Conservation (phyloP, 2,888 invertebrate genomes). For the Sarcophaga carnaria region DNA sequence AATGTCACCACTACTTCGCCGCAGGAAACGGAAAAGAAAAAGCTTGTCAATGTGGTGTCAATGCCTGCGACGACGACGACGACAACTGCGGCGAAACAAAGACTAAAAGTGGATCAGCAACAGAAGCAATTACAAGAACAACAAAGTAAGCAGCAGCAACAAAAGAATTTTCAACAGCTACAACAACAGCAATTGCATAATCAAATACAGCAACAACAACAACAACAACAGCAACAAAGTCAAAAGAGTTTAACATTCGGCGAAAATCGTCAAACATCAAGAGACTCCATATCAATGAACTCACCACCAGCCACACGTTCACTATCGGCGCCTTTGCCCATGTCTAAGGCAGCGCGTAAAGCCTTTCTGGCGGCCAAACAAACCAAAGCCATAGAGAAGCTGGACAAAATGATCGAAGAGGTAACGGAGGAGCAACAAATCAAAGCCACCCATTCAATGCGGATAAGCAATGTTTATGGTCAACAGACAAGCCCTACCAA, state of each 20-base stretch:
- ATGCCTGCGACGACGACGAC: slow-evolving; percentile 1
- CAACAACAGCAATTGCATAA: slow-evolving; percentile 17
- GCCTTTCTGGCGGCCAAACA: slow-evolving; percentile 80
- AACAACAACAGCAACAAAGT: slow-evolving; percentile 1
- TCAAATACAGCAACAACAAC: not conserved
- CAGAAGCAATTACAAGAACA: not conserved
- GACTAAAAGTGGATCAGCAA: slow-evolving; percentile 45
- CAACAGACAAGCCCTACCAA: slow-evolving; percentile 61
- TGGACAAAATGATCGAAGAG: slow-evolving; percentile 82
- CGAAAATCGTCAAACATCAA: slow-evolving; percentile 73
- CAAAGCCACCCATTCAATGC: slow-evolving; percentile 76
- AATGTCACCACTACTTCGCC: slow-evolving; percentile 44
- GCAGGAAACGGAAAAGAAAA: slow-evolving; percentile 27
- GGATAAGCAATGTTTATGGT: slow-evolving; percentile 72
- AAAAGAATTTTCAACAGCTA: not conserved
- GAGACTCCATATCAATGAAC: slow-evolving; percentile 74
- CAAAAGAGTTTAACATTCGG: slow-evolving; percentile 70
- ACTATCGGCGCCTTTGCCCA: slow-evolving; percentile 76
- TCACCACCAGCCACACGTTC: slow-evolving; percentile 76
- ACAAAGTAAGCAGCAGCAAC: not conserved
- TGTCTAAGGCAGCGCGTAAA: slow-evolving; percentile 79
- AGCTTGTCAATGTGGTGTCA: slow-evolving; percentile 10
- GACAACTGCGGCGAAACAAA: slow-evolving; percentile 9
- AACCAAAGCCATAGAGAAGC: slow-evolving; percentile 80
- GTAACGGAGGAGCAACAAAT: slow-evolving; percentile 79